Base-by-base conservation (phyloP, 2,888 invertebrate species). In the Drosophila lacicola region DNA sequence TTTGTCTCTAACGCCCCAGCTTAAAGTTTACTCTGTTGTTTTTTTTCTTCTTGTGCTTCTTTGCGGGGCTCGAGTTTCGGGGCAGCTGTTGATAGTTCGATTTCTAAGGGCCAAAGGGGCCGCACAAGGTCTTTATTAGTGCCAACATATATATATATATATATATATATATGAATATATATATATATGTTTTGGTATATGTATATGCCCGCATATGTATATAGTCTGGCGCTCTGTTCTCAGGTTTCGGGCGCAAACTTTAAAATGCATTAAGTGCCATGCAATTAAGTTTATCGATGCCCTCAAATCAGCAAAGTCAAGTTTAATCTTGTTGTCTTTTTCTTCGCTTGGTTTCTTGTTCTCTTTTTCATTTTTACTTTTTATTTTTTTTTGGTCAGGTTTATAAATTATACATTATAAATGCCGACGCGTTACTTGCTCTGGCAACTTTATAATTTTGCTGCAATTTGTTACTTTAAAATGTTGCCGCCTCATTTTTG, bases 1-100 rank as follows among this genome's bases (percentile, higher is more conserved):
- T 90, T 90, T 88, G 90, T 88, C 89, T 88, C 84, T 89, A 88
- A 88, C 87, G 78, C 89, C 89, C 89, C 68, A 78, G 49, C 41
- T 4, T 41, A 11, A 53, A 53, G 39, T 53, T 53, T 33, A 53
- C 41, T 17, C 41, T 14, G 39, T 55, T 44, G 39, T 47, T 58
- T 21, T 58, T 21, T 36, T 46, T 56, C 45, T 50, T 53, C 50
- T 53, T 17, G 19, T 2, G 19, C n/a, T 14, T n/a, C 14, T 37
- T n/a, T 29, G 19, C 36, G 3, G 34, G 57, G 17, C 42, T 64
- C 44, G 37, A 51, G 64, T 76, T 76, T 66, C 58, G 73, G 67
- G 73, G 80, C 80, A 73, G 80, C 74, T 74, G 89, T 85, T 88
- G 85, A 85, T 84, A 87, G 85, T 85, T 85, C 85, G 88, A 82